Evolutionary conservation across 2,888 invertebrate species (phyloP), one percentile per base, ranked within the genome.

Genomic region (Drosophila parthenogenetica): DNA sequence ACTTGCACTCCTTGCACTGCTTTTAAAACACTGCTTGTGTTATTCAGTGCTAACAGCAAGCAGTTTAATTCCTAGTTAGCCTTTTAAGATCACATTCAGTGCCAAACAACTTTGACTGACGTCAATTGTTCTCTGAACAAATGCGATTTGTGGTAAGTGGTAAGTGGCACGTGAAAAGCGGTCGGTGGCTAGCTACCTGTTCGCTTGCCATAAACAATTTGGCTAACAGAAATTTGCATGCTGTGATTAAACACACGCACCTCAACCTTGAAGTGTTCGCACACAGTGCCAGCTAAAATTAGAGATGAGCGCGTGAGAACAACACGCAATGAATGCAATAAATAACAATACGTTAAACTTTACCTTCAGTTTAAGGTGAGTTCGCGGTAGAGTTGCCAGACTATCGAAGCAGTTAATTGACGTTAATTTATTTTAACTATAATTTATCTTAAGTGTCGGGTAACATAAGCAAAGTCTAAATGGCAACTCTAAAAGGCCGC

Each of bases 201-300:
- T 8, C 17, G 45, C 29, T 46, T 57, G 43, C 43, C 51, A 14
- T 45, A 46, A 61, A 46, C 62, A 61, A 53, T 61, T 61, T 58
- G 48, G 48, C 40, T 14, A 49, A 29, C 17, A 7, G 40, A 32
- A 49, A 50, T 25, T 60, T 60, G 60, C 60, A 60, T 60, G 60
- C 59, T 57, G 46, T 19, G 19, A 43, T 43, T 55, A 35, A 19
- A 49, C 43, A 19, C 45, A 22, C 40, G 13, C 42, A 48, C 32
- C 49, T 42, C 32, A 49, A 50, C 59, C 59, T 49, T 59, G 49
- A 59, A 42, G 17, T 1, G 14, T 17, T 48, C 58, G 17, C 48
- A 48, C n/a, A 48, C 11, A 29, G 37, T 49, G 13, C n/a, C 40
- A 29, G 13, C 48, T 59, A 59, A 49, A 59, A 59, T 59, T 50